phyloP scores from a whole-genome alignment of 2,797 vertebrate species.

The Myotis planiceps region DNA sequence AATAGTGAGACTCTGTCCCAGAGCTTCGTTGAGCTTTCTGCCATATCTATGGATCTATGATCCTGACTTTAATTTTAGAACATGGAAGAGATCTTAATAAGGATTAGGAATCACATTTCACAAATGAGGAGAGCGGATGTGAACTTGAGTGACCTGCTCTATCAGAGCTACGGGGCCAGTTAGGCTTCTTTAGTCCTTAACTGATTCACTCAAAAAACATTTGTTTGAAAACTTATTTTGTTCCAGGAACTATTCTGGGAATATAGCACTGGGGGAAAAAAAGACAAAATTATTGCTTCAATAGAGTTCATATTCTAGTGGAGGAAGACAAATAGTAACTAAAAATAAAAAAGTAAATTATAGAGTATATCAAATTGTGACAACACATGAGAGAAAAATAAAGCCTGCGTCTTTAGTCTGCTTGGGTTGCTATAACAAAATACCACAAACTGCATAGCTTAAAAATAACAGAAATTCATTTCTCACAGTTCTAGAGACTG shows the following conservation, averaged over 20 bases:
- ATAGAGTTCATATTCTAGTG: neutral
- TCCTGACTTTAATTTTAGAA: conserved; percentile 44
- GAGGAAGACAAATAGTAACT: neutral
- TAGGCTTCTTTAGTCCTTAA: conserved; percentile 41
- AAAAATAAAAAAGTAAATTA: conserved; percentile 20
- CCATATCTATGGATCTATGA: neutral
- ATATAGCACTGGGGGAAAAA: neutral
- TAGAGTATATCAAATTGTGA: neutral
- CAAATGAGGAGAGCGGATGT: neutral
- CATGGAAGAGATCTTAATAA: conserved; percentile 10
- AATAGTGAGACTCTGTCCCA: neutral
- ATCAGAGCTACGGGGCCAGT: neutral
- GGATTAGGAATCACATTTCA: conserved; percentile 53
- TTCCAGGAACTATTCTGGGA: conserved; percentile 16
- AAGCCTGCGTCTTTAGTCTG: neutral
- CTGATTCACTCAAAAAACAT: conserved; percentile 35
- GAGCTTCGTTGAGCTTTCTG: neutral
- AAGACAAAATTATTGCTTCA: neutral
- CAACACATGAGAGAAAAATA: neutral
- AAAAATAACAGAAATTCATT: neutral
- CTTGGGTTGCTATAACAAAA: neutral
- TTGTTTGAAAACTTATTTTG: conserved; percentile 52
- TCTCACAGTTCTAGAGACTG: neutral
- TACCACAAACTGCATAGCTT: neutral
- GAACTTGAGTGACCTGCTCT: conserved; percentile 9